A percentile compares a stretch with the other conserved stretches of the same genome.
phyloP scores from a whole-genome alignment of 2,797 vertebrate genomes.

The Odontamblyopus rebecca region DNA sequence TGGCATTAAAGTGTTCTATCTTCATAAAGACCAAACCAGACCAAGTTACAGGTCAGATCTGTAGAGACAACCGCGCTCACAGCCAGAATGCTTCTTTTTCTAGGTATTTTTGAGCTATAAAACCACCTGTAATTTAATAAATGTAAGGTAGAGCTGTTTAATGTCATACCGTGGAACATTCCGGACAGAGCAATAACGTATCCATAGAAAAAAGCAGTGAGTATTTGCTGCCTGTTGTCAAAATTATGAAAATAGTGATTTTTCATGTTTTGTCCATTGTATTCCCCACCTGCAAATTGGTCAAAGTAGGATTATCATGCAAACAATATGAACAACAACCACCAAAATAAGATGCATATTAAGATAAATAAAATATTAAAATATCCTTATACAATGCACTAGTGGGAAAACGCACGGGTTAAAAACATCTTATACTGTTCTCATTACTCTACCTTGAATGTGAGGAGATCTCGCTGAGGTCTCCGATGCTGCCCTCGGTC shows the following conservation, averaged over 20 bases:
- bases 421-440: background rate
- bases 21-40: no score
- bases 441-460: constrained; percentile 86
- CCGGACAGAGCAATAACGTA: no score
- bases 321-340: background rate
- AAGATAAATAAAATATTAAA: background rate
- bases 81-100: no score
- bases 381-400: background rate
- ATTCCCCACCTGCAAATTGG: background rate
- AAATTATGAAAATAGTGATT: background rate
- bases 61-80: no score
- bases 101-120: no score
- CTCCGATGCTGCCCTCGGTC: constrained; percentile 86
- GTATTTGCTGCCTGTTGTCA: background rate
- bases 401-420: background rate
- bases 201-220: no score
- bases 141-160: no score
- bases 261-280: background rate
- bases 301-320: background rate
- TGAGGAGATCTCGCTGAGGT: constrained; percentile 91
- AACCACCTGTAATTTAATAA: no score
- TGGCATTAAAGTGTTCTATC: no score
- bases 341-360: background rate
- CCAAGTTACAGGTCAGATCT: no score
- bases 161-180: no score